Evolutionary conservation across 1,140 invertebrate genomes (phyloP).

Genomic region (Camponotus pennsylvanicus): DNA sequence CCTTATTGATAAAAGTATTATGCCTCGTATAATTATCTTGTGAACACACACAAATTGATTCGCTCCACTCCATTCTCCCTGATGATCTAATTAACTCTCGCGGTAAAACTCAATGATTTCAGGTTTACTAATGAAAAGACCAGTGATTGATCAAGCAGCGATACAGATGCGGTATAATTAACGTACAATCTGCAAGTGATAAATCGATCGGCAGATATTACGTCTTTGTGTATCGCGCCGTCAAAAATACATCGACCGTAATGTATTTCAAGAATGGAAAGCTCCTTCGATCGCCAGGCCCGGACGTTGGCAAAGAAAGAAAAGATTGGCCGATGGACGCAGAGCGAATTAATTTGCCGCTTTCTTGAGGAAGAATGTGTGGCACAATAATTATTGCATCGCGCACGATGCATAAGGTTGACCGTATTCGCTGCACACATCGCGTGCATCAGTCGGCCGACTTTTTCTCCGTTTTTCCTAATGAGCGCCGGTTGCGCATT

Average conservation of each 20-base stretch:
- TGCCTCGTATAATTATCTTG: background rate
- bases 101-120: constrained; percentile 9
- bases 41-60: background rate
- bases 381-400: constrained; percentile 56
- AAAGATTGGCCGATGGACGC: constrained; percentile 26
- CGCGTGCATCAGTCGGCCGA: constrained; percentile 20
- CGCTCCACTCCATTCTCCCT: background rate
- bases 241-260: constrained; percentile 8
- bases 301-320: constrained; percentile 47
- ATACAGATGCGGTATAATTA: constrained; percentile 17
- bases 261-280: constrained; percentile 22
- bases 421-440: constrained; percentile 33
- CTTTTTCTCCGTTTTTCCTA: constrained; percentile 49
- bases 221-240: background rate
- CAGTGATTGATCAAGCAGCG: background rate
- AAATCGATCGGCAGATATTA: background rate
- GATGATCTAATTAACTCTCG: constrained; percentile 7
- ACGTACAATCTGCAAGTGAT: constrained; percentile 5
- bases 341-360: constrained; percentile 68
- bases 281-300: background rate
- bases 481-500: constrained; percentile 33
- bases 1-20: constrained; percentile 5
- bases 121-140: background rate
- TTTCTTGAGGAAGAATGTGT: constrained; percentile 67
- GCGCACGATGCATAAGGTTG: constrained; percentile 25